phyloP scores from a whole-genome alignment of 2,797 vertebrate genomes.

The Gymnoscopelus microlampas region DNA sequence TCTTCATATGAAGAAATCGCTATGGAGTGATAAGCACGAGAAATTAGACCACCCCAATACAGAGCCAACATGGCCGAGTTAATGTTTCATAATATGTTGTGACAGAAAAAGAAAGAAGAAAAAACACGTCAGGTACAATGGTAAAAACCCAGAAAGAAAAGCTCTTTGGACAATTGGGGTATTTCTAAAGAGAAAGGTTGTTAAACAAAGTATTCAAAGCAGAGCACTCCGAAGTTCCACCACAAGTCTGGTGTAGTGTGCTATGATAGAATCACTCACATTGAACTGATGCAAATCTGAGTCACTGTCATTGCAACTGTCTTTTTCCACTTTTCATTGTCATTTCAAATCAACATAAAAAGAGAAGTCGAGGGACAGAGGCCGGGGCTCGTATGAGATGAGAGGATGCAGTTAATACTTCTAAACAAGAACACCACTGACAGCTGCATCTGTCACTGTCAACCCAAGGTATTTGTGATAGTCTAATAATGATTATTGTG shows the following conservation, averaged over 20 bases:
- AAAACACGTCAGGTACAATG: constrained; percentile 44
- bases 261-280: constrained; percentile 8
- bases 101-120: constrained; percentile 28
- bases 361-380: constrained; percentile 7
- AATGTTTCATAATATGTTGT: background rate
- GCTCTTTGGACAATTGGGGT: constrained; percentile 30
- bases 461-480: background rate
- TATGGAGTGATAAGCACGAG: no score
- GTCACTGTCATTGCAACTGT: constrained; percentile 1
- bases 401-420: background rate
- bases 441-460: background rate
- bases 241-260: background rate
- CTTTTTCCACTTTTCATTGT: constrained; percentile 15
- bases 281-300: background rate
- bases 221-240: constrained; percentile 27
- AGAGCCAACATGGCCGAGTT: no score
- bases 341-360: constrained; percentile 12
- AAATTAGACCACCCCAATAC: no score
- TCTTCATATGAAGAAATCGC: constrained; percentile 17
- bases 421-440: constrained; percentile 1
- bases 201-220: constrained; percentile 53
- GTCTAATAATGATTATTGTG: background rate
- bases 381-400: constrained; percentile 2
- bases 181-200: constrained; percentile 15
- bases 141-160: constrained; percentile 49